Evolutionary conservation across 2,888 invertebrate genomes (phyloP), one percentile per base, ranked within the genome.

Genomic region (Drosophila antonietae): DNA sequence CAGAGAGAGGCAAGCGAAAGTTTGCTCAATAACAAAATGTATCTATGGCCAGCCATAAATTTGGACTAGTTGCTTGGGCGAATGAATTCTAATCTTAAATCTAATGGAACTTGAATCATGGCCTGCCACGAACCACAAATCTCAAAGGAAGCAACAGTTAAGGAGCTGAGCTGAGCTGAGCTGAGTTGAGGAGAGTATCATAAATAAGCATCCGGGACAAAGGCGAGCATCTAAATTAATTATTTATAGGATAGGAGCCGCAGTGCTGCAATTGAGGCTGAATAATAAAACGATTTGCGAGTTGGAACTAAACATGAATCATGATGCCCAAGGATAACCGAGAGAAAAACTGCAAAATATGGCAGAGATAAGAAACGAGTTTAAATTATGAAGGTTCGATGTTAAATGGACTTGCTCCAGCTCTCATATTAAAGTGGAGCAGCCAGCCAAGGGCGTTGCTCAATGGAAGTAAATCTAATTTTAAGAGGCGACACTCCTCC

Each of bases 271-370:
- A 74, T 80, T 75, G 74, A 20, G 68, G 49, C 57, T 87, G 84
- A 75, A 85, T 85, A 85, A 85, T 89, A 85, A 85, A 85, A 77
- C 89, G 89, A 89, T 89, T 85, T 89, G 82, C 88, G 68, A 74
- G 72, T 80, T 64, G 71, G 65, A 84, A 61, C 77, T 73, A 72
- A 79, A 89, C 82, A 89, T 84, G 84, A 85, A 73, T 87, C 59
- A 85, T 83, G 62, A 85, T 83, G 62, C 55, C n/a, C 47, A 23
- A 62, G 47, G 57, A 51, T 65, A 57, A 53, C 31, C 49, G 61
- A 63, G 31, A n/a, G 49, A 10, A 49, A 31, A 23, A 47, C 15
- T 15, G 10, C 10, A 31, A 74, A 67, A 71, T 72, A 51, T 68
- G 18, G 28, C 39, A 8, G 49, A 79, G 88, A 89, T 84, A 87